Evolutionary conservation across 2,797 vertebrate species (phyloP), one percentile per base, ranked within the genome.

Genomic region (Melanotaenia boesemani): DNA sequence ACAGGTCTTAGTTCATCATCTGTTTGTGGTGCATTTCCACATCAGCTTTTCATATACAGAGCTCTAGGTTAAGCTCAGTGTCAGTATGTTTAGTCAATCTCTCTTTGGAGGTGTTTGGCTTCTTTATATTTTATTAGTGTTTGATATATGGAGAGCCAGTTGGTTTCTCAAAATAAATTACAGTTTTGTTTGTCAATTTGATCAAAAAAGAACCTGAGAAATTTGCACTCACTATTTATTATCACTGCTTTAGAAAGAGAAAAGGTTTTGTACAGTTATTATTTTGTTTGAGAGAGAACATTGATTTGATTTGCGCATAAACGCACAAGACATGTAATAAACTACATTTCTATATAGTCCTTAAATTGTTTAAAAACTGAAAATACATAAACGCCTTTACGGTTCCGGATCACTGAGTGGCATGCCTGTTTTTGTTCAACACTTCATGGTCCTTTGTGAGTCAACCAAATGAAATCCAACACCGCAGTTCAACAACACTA

Each of bases 291-390:
- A 88, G 13, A 34, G 32, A 77, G 22, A 76, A 37, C 72, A 60
- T 79, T 88, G 61, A 77, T 82, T 89, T 91, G 20, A 90, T 85
- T 87, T 90, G 83, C 86, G 90, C 81, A 83, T 85, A 46, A 83
- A 81, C 74, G 70, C 55, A 80, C 32, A 39, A 54, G 64, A 77
- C 62, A 85, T 89, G 71, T 73, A 64, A 82, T 72, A 61, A 82
- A 86, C 58, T 57, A 66, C 70, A 72, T 81, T 82, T 82, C n/a
- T 70, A 82, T 79, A 86, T 77, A 88, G 81, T 81, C 74, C 86
- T 62, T 63, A 75, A 59, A 84, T 80, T 74, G 34, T 85, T 80
- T 67, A 67, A 46, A 63, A 68, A 74, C 37, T 76, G 80, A 68
- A 75, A 79, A 64, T 67, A 7, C 26, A 48, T 72, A 20, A 74